phyloP scores from a whole-genome alignment of 2,113 vertebrate genomes.

The Anolis carolinensis region DNA sequence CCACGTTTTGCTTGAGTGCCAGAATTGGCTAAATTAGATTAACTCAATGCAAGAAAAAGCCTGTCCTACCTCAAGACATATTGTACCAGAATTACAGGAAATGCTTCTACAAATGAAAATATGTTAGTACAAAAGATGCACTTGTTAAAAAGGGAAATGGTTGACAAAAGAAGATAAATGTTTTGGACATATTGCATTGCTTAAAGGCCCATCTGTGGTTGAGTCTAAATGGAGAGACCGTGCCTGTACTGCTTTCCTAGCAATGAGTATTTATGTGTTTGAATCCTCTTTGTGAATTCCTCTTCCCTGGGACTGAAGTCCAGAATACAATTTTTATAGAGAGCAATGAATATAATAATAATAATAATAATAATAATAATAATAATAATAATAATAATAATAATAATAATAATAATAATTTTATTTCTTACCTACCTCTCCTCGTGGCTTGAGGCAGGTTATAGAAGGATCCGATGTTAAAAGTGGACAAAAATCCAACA shows the following conservation, averaged over 20 bases:
- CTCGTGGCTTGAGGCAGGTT: too few relatives aligned
- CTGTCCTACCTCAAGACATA: not conserved
- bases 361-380: too few relatives aligned
- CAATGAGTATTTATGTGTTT: not conserved
- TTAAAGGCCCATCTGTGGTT: slow-evolving; percentile 26
- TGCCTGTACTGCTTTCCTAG: not conserved
- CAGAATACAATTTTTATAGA: too few relatives aligned
- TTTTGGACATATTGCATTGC: slow-evolving; percentile 28
- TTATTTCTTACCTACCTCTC: too few relatives aligned
- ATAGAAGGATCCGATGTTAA: too few relatives aligned
- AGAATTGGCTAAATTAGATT: not conserved
- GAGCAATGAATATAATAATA: too few relatives aligned
- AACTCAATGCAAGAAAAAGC: slow-evolving; percentile 17
- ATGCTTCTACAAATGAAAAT: not conserved
- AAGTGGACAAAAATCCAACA: too few relatives aligned
- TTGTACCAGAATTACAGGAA: rapidly evolving
- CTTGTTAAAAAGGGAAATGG: slow-evolving; percentile 45
- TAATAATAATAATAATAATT: too few relatives aligned
- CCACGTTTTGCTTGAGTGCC: not conserved
- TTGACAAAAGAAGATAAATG: slow-evolving; percentile 36
- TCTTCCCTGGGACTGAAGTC: too few relatives aligned
- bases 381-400: too few relatives aligned
- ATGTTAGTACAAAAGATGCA: slow-evolving; percentile 19
- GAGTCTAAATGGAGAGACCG: not conserved
- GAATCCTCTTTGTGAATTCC: too few relatives aligned